Evolutionary conservation across 2,113 vertebrate species (phyloP), one percentile per base, ranked within the genome.

Genomic region (Peromyscus maniculatus): DNA sequence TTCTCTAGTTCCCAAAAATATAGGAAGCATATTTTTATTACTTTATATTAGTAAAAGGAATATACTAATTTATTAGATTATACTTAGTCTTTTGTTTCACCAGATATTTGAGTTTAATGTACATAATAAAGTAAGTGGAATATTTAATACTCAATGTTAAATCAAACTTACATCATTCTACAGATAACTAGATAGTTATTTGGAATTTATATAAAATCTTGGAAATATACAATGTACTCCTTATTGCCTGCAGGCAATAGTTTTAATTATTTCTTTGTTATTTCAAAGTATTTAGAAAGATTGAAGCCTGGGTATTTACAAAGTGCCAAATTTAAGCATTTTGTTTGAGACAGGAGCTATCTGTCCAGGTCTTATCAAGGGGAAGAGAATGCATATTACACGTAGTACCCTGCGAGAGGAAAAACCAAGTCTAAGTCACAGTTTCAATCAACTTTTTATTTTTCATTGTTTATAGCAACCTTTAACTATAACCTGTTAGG

Each of bases 1-100:
- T 97, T 96, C 64, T 39, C 79, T 93, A 84, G 89, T 97, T 96
- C 96, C 94, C 16, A 94, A 97, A 97, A 96, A 97, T 95, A 97
- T 49, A 90, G 74, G 43, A 98, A 96, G n/a, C 93, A 16, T 93
- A 52, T 92, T 97, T 94, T 49, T 86, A 83, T 94, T 92, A 93
- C 93, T 96, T 97, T 96, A 52, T 96, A 93, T 87, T 95, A 97
- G 87, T 91, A 96, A 95, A 94, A 33, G 31, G 64, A 80, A 91
- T 12, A 87, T 10, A 86, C 43, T 98, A 69, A 91, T 89, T 94
- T 92, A 96, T 97, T 95, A 93, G 82, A 87, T 89, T 93, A 95
- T 75, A 96, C 80, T 95, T 96, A 91, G 83, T 78, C 15, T 59
- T 87, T 79, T 94, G 57, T 82, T 94, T 82, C 55, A 13, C 69